Evolutionary conservation across 2,888 invertebrate species (phyloP).

Genomic region (Cerastoderma edule): DNA sequence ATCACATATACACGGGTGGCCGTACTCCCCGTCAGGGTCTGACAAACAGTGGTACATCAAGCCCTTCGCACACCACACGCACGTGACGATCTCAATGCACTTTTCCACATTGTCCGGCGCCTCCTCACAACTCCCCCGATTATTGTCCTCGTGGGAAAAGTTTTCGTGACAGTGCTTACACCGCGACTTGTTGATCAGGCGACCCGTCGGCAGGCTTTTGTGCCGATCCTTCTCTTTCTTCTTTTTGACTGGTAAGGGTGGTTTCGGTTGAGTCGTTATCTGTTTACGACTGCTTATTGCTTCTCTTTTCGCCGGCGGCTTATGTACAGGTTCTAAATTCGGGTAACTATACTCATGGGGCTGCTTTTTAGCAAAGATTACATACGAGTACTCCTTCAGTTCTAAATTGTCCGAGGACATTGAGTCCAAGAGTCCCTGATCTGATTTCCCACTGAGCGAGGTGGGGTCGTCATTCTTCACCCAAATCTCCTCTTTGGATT

Average conservation of each 20-base stretch:
- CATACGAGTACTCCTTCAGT: constrained; percentile 77
- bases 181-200: constrained; percentile 73
- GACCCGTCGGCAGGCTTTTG: constrained; percentile 56
- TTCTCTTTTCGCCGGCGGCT: constrained; percentile 76
- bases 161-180: constrained; percentile 85
- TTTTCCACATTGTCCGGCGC: constrained; percentile 93
- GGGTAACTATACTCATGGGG: constrained; percentile 95
- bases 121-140: constrained; percentile 89
- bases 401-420: constrained; percentile 65
- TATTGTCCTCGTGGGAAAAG: constrained; percentile 92
- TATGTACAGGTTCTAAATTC: constrained; percentile 85
- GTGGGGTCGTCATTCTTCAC: constrained; percentile 74
- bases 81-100: constrained; percentile 92
- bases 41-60: constrained; percentile 97
- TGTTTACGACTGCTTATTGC: constrained; percentile 74
- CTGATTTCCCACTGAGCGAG: constrained; percentile 73
- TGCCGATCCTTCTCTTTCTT: constrained; percentile 76
- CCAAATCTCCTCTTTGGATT: constrained; percentile 75
- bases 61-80: constrained; percentile 94
- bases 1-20: constrained; percentile 91
- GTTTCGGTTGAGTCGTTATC: constrained; percentile 80
- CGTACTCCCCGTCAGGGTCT: constrained; percentile 92
- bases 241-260: constrained; percentile 83
- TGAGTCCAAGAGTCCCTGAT: constrained; percentile 73
- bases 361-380: constrained; percentile 75